phyloP scores from a whole-genome alignment of 2,888 invertebrate species.

The Metellina segmentata region DNA sequence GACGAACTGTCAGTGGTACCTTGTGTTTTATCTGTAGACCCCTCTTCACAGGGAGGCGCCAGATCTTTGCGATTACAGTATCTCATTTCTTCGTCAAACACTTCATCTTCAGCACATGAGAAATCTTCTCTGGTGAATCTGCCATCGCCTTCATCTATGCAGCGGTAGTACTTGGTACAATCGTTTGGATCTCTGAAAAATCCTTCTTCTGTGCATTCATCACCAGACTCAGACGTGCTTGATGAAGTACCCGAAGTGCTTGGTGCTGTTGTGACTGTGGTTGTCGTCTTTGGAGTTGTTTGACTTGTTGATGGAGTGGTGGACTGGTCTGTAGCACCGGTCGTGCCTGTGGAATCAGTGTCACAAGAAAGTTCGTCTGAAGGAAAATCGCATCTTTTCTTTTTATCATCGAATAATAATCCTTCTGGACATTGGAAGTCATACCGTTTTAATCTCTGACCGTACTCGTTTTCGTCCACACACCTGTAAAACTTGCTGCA shows the following conservation, averaged over 20 bases:
- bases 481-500: slow-evolving; percentile 87
- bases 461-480: slow-evolving; percentile 89
- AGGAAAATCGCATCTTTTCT: slow-evolving; percentile 88
- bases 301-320: slow-evolving; percentile 14
- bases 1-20: slow-evolving; percentile 1
- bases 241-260: neutral
- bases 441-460: slow-evolving; percentile 84
- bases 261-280: slow-evolving; percentile 15
- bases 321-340: neutral
- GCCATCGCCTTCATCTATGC: slow-evolving; percentile 74
- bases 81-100: slow-evolving; percentile 74
- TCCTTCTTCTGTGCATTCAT: slow-evolving; percentile 77
- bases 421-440: slow-evolving; percentile 91
- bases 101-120: slow-evolving; percentile 72
- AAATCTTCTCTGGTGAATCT: slow-evolving; percentile 60
- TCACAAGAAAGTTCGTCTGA: slow-evolving; percentile 88
- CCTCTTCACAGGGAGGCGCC: slow-evolving; percentile 58
- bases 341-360: neutral
- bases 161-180: slow-evolving; percentile 78
- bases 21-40: neutral
- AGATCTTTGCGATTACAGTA: slow-evolving; percentile 71
- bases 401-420: slow-evolving; percentile 86
- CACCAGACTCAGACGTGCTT: slow-evolving; percentile 13
- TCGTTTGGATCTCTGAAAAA: slow-evolving; percentile 78
- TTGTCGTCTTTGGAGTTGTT: neutral